Conservation (phyloP, 2,888 invertebrate species). For the Agrotis exclamationis region DNA sequence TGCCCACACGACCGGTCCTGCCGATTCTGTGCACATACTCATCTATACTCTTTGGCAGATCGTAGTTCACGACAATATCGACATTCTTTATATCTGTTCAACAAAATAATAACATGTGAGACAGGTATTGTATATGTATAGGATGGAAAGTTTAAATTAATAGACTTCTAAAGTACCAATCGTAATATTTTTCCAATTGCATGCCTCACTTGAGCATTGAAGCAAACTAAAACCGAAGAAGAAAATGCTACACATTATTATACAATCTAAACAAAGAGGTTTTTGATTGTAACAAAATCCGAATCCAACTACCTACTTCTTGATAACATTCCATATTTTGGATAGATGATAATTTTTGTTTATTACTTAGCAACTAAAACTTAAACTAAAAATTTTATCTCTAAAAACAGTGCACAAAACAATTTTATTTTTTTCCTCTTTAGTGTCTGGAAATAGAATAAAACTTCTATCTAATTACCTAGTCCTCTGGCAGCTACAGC, state of each 20-base stretch:
- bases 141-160: neutral
- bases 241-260: too few relatives aligned
- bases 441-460: too few relatives aligned
- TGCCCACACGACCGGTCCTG: constrained; percentile 98
- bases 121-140: neutral
- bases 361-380: neutral
- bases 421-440: neutral
- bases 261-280: neutral
- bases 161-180: too few relatives aligned
- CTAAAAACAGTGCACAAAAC: neutral
- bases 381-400: neutral
- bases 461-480: constrained; percentile 82
- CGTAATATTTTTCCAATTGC: too few relatives aligned
- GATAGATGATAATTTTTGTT: neutral
- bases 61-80: constrained; percentile 97
- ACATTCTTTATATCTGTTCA: constrained; percentile 95
- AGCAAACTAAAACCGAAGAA: too few relatives aligned
- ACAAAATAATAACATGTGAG: constrained; percentile 23
- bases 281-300: neutral
- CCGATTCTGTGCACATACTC: constrained; percentile 99
- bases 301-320: neutral
- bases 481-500: constrained; percentile 98
- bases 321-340: neutral
- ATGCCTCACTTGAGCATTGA: too few relatives aligned
- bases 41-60: constrained; percentile 97